Percentiles rank a stretch among this genome's conserved stretches.
phyloP scores from a whole-genome alignment of 1,140 invertebrate genomes.

The Leptoteleia sp. region DNA sequence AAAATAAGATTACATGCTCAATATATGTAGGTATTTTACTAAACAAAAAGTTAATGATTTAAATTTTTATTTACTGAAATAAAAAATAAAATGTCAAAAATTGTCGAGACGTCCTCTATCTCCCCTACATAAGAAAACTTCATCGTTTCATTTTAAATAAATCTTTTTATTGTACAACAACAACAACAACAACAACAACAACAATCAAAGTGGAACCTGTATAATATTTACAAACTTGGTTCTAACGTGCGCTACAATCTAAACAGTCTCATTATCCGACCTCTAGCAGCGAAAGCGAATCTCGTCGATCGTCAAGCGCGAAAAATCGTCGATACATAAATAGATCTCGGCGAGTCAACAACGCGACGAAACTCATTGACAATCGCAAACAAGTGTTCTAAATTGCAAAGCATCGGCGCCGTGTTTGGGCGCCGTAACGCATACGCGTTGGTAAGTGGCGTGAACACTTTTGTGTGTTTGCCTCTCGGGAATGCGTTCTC shows the following conservation, averaged over 20 bases:
- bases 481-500: slow-evolving; percentile 3
- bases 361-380: slow-evolving; percentile 2
- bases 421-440: background rate
- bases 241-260: slow-evolving; percentile 7
- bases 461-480: slow-evolving; percentile 9
- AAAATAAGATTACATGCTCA: too few relatives aligned
- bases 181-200: slow-evolving; percentile 6
- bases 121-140: too few relatives aligned
- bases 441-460: background rate
- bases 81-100: too few relatives aligned
- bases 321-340: slow-evolving; percentile 17
- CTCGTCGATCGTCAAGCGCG: background rate
- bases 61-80: too few relatives aligned
- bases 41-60: too few relatives aligned
- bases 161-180: too few relatives aligned
- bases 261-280: slow-evolving; percentile 22
- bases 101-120: too few relatives aligned
- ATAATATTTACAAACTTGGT: slow-evolving; percentile 20
- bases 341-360: slow-evolving; percentile 4
- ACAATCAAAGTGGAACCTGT: background rate
- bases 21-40: too few relatives aligned
- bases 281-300: slow-evolving; percentile 1
- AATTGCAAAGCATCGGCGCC: slow-evolving; percentile 6
- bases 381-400: slow-evolving; percentile 14
- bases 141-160: slow-evolving; percentile 6